A percentile compares a stretch with the other conserved stretches of the same genome.
Evolutionary conservation across 2,797 vertebrate species (phyloP).

Genomic region (Natrix natrix): DNA sequence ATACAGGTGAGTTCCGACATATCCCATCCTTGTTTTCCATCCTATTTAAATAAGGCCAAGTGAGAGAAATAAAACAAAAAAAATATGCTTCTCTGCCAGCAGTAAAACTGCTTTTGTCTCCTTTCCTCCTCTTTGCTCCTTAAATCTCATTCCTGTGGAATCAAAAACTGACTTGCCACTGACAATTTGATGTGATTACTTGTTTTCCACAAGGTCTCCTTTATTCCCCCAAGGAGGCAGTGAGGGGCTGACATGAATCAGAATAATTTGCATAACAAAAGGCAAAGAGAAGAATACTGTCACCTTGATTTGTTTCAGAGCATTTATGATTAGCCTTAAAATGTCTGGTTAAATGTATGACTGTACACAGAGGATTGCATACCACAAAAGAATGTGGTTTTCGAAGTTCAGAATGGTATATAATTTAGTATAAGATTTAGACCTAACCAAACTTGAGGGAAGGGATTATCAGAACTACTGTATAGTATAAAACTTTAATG

Average conservation of each 20-base stretch:
- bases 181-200: neutral
- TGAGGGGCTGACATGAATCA: neutral
- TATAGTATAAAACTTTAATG: neutral
- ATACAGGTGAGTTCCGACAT: neutral
- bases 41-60: neutral
- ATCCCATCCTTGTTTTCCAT: neutral
- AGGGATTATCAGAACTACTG: neutral
- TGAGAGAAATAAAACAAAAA: neutral
- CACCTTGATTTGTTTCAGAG: conserved; percentile 12
- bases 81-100: neutral
- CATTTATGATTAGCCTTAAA: neutral
- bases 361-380: neutral
- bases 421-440: neutral
- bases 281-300: neutral
- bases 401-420: neutral
- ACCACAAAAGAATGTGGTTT: neutral
- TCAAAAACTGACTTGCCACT: neutral
- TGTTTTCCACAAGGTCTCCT: neutral
- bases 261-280: conserved; percentile 17
- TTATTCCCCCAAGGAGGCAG: neutral
- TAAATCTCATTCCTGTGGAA: neutral
- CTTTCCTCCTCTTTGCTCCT: neutral
- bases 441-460: neutral
- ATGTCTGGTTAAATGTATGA: neutral
- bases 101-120: neutral